Percentiles rank a stretch among this genome's conserved stretches.
Evolutionary conservation across 2,888 invertebrate species (phyloP).

Genomic region (Linyphia triangularis): DNA sequence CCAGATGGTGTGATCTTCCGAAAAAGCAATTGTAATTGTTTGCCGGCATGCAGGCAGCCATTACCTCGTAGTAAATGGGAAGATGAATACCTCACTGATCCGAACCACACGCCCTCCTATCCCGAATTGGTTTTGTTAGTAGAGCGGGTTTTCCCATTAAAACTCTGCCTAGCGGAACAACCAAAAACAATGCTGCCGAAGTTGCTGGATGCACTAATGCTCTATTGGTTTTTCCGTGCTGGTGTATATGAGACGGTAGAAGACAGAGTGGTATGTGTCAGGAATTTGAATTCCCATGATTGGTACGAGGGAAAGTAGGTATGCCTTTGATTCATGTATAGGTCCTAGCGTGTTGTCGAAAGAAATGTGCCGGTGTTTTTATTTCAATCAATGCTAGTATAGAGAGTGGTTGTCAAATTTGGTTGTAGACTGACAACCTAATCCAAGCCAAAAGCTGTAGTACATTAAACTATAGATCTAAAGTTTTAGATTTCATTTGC

Average conservation of each 20-base stretch:
- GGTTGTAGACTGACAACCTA: too few relatives aligned
- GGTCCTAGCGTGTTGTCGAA: neutral
- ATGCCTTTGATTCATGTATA: too few relatives aligned
- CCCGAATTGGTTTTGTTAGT: conserved; percentile 66
- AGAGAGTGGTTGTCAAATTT: too few relatives aligned
- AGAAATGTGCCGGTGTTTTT: too few relatives aligned
- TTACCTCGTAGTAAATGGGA: conserved; percentile 56
- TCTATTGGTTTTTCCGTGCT: conserved; percentile 56
- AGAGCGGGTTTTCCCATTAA: conserved; percentile 62
- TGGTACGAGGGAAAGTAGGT: too few relatives aligned
- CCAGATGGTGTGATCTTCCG: conserved; percentile 61
- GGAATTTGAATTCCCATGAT: too few relatives aligned
- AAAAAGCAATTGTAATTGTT: conserved; percentile 62
- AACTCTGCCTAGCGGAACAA: conserved; percentile 51
- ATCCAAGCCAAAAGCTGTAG: too few relatives aligned
- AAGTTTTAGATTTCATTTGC: too few relatives aligned
- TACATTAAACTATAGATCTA: too few relatives aligned
- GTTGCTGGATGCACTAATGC: conserved; percentile 57
- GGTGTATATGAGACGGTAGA: neutral
- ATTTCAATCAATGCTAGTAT: too few relatives aligned
- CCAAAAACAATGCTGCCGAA: conserved; percentile 50
- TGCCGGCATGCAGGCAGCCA: conserved; percentile 60
- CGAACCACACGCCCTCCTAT: conserved; percentile 14
- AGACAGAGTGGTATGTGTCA: too few relatives aligned
- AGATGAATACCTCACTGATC: conserved; percentile 67